Base-by-base conservation (phyloP, 2,888 invertebrate species). In the Globia sparganii region DNA sequence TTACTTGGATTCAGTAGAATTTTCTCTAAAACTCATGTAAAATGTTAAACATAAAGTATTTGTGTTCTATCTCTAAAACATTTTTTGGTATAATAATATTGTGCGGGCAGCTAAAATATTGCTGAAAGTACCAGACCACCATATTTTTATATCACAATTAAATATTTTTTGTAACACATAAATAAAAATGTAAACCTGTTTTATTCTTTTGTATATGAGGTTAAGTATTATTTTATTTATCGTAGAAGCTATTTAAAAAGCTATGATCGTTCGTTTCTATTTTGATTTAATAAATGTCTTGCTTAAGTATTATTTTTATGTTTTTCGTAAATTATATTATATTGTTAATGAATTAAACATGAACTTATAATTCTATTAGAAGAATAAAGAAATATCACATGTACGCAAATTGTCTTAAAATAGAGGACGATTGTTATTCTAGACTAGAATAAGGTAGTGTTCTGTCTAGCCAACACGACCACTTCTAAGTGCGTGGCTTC, bases 171-270 rank as follows among this genome's bases (percentile, higher is more conserved):
- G 46, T 18, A 15, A 37, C 37, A 15, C 58, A 25, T 9, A 37
- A 37, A 40, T 40, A 75, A 68, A 46, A 68, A 49, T 69, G 34
- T 64, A 58, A 67, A 65, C 37, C 25, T 49, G 28, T 58, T 58
- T 28, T 58, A 62, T 66, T 67, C 15, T 80, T 64, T 77, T 70
- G n/a, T 49, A 67, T 49, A 59, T 21, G 34, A 56, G 49, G n/a
- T 49, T 43, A n/a, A 66, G 40, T 58, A 62, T 61, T 62, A 66
- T 66, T 34, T 61, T 64, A 61, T 75, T 75, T 80, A 53, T 56
- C 62, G 31, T 69, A 31, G 46, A 58, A 70, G 70, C 61, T 74
- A 53, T n/a, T n/a, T n/a, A 64, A 67, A 72, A 56, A 83, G 69
- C 4, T n/a, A 67, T 9, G 15, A 34, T 43, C 46, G 9, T 72